A percentile compares a stretch with the other conserved stretches of the same genome.
Conservation (phyloP, 2,888 invertebrate species). For the Osedax fenrisi region DNA sequence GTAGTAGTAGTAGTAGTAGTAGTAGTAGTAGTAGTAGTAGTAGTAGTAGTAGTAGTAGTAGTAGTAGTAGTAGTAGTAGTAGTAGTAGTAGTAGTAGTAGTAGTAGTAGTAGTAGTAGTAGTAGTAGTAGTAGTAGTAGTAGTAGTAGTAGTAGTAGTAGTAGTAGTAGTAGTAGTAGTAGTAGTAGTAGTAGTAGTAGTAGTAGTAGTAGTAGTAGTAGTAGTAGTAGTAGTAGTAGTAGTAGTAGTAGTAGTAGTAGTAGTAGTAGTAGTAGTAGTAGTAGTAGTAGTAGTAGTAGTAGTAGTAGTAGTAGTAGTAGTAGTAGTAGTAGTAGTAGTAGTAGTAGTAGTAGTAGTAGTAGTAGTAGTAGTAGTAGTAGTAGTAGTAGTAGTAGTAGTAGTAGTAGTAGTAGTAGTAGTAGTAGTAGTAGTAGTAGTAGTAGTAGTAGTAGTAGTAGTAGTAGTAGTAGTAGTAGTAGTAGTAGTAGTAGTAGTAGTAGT, state of each 20-base stretch:
- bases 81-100: not conserved
- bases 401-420: not conserved
- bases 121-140: not conserved
- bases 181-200: not conserved
- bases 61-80: not conserved
- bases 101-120: not conserved
- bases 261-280: not conserved
- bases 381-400: not conserved
- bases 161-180: not conserved
- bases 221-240: not conserved
- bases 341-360: not conserved
- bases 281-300: not conserved
- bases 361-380: not conserved
- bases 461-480: not conserved
- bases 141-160: not conserved
- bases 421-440: not conserved
- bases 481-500: not conserved
- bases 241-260: not conserved
- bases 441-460: not conserved
- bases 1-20: not conserved
- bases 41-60: not conserved
- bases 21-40: not conserved
- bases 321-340: not conserved
- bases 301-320: not conserved
- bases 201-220: not conserved